Conservation (phyloP, 35 echinoderm and acorn worm genomes). For the Nesometra sesokonis region DNA sequence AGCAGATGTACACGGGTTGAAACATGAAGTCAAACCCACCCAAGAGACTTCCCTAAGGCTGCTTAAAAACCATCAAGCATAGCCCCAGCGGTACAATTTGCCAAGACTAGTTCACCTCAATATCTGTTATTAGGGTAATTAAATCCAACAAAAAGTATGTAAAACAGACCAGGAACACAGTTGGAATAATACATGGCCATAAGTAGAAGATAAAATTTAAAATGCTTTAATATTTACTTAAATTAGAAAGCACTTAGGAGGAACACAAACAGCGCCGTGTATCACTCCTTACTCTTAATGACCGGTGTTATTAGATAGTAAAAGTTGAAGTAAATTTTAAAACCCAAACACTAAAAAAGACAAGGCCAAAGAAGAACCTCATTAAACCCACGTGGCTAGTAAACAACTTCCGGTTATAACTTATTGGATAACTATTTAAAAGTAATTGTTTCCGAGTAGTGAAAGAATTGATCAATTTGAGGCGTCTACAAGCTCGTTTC, state of each 20-base stretch:
- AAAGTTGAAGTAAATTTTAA: no score
- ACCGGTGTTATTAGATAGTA: no score
- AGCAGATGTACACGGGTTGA: not conserved
- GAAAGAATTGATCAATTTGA: no score
- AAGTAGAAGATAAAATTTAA: not conserved
- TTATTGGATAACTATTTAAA: no score
- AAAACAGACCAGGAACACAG: not conserved
- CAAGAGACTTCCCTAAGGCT: not conserved
- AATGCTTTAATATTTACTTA: not conserved
- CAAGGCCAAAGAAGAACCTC: no score
- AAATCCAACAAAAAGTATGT: not conserved
- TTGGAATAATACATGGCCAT: not conserved
- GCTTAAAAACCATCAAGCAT: not conserved
- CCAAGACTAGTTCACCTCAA: not conserved
- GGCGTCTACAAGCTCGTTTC: no score
- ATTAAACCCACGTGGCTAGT: no score
- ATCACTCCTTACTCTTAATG: no score
- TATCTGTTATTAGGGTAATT: not conserved
- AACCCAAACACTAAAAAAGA: no score
- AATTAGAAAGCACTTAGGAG: not conserved
- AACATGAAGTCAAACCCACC: not conserved
- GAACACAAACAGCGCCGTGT: no score
- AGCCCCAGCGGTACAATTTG: not conserved
- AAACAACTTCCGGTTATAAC: no score
- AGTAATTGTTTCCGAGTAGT: no score